Base-by-base conservation (phyloP, 2,888 invertebrate species). In the Agonopterix heracliana region DNA sequence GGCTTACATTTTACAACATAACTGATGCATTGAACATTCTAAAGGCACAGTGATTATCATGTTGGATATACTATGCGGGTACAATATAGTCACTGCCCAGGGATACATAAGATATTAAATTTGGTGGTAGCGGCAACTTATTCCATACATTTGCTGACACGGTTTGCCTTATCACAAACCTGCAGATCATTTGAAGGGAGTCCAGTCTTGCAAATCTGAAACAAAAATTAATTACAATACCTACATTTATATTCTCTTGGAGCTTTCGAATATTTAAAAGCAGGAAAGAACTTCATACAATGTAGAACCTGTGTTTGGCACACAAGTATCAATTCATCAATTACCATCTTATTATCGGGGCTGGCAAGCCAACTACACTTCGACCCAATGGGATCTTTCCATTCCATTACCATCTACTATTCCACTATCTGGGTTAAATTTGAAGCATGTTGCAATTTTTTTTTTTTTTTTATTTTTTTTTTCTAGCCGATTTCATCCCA, bases 91-190 rank as follows among this genome's bases (percentile, higher is more conserved):
- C 89, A 75, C 85, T 90, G 57, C 88, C 88, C 54, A 65, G 66
- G 52, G 83, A 78, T 47, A 88, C 74, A 71, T 85, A 88, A 50
- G 66, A 66, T 66, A 86, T 82, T 58, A 90, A 74, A 60, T 87
- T 87, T 65, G 83, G 81, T 49, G 90, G 91, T 61, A 94, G 81
- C 54, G 93, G 94, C 66, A 94, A 86, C 66, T 90, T 90, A 61
- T 90, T 90, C 79, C 93, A 92, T 66, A 91, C 90, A 74, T 92
- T 91, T 57, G 91, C 85, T 58, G 92, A 81, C 45, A 92, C 93
- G 60, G 91, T 91, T 76, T 93, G 92, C 59, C 93, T 87, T 61
- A 94, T 93, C 34, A 93, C 92, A 87, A 93, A 94, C 63, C 94
- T 90, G 76, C 94, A 93, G 61, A 93, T 90, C 85, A 93, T 93